Percentiles rank a stretch among this genome's conserved stretches.
These are phyloP conservation scores for Andricus grossulariae DNA, from an alignment of 1,140 invertebrate genomes.

Conservation along the genomic window DNA sequence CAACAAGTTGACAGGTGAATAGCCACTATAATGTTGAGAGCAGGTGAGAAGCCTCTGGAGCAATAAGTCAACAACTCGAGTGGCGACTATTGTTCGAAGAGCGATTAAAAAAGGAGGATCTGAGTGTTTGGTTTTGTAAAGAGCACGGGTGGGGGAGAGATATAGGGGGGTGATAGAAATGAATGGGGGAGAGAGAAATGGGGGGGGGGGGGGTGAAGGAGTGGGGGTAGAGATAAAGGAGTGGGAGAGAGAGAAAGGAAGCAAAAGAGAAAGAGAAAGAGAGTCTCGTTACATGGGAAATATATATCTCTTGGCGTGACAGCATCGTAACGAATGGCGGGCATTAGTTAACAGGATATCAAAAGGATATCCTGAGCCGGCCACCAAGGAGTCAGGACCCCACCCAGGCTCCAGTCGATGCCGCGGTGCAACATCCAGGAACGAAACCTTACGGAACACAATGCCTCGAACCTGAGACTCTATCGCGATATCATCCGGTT, in stretches of 20 bases:
- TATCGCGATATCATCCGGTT: constrained; percentile 75
- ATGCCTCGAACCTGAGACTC: constrained; percentile 74
- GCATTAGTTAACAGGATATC: constrained; percentile 77
- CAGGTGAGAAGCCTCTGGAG: constrained; percentile 20
- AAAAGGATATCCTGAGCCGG: constrained; percentile 74
- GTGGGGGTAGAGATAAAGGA: neutral
- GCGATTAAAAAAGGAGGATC: neutral
- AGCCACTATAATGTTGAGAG: neutral
- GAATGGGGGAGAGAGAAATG: constrained; percentile 5
- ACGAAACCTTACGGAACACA: constrained; percentile 70
- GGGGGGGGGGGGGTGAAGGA: neutral
- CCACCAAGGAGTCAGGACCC: constrained; percentile 72
- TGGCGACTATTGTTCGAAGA: constrained; percentile 19
- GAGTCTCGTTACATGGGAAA: constrained; percentile 60
- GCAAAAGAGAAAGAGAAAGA: constrained; percentile 45
- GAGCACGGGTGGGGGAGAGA: neutral
- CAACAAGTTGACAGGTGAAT: constrained; percentile 6
- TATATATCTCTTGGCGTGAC: constrained; percentile 59
- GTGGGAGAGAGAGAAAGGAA: constrained; percentile 48
- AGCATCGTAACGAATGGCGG: constrained; percentile 73
- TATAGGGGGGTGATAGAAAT: constrained; percentile 43
- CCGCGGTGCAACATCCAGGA: constrained; percentile 63
- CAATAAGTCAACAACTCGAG: constrained; percentile 9
- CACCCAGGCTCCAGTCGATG: constrained; percentile 70
- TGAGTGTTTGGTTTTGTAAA: neutral